Evolutionary conservation across 2,797 vertebrate genomes (phyloP).

Genomic region (Peromyscus attwateri): DNA sequence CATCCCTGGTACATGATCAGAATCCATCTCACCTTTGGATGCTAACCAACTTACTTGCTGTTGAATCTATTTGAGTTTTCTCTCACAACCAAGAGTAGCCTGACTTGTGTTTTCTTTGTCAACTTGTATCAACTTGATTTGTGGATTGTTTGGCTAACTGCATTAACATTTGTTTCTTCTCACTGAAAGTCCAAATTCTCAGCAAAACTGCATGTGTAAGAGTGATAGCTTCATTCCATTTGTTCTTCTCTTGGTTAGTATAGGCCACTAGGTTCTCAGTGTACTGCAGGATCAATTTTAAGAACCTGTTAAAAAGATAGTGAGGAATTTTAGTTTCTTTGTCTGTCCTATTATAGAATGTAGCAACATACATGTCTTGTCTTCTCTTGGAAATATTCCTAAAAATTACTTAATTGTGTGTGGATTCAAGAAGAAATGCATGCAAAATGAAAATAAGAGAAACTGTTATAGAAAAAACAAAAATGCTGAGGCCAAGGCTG

Average conservation of each 20-base stretch:
- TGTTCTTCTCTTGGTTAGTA: constrained; percentile 87
- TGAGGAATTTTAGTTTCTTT: neutral
- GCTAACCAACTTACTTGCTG: no score
- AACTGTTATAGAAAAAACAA: neutral
- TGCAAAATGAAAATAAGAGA: neutral
- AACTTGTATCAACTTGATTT: neutral
- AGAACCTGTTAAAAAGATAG: constrained; percentile 83
- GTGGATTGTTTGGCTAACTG: constrained; percentile 68
- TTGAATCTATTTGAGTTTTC: neutral
- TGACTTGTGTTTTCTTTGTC: neutral
- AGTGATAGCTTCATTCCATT: constrained; percentile 84
- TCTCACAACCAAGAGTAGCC: neutral
- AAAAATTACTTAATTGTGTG: neutral
- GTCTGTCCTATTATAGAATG: neutral
- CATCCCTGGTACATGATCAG: neutral
- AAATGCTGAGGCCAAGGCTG: rapidly evolving
- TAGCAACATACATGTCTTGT: rapidly evolving
- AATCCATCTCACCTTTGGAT: neutral
- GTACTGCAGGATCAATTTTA: constrained; percentile 87
- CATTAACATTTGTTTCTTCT: constrained; percentile 82
- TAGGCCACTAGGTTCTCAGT: constrained; percentile 87
- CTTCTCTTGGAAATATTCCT: neutral
- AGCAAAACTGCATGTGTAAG: constrained; percentile 82
- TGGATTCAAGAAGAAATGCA: neutral
- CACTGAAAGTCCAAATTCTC: constrained; percentile 83